Conservation (phyloP, 1,140 invertebrate species). For the Drosophila aff. region DNA sequence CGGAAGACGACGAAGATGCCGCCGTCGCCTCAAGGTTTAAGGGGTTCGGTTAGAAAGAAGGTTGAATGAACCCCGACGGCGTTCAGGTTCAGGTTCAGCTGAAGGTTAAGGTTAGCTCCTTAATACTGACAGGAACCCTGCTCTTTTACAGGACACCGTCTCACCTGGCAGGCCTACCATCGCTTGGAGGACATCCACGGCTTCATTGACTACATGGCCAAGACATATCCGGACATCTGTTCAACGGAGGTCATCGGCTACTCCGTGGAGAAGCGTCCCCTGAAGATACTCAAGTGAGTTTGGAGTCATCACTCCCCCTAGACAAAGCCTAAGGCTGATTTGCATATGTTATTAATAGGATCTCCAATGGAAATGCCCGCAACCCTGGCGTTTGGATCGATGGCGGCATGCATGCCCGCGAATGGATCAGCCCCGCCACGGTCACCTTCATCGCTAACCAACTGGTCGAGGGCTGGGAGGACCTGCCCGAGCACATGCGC, state of each 20-base stretch:
- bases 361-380: constrained; percentile 88
- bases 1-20: constrained; percentile 13
- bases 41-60: constrained; percentile 5
- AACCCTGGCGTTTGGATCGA: constrained; percentile 89
- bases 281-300: constrained; percentile 88
- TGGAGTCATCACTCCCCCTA: too few species aligned
- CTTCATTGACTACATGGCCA: constrained; percentile 91
- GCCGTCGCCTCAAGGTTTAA: not conserved
- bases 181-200: constrained; percentile 89
- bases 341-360: constrained; percentile 79
- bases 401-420: constrained; percentile 94
- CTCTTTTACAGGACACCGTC: constrained; percentile 88
- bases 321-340: too few species aligned
- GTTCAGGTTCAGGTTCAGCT: not conserved
- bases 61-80: constrained; percentile 21
- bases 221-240: constrained; percentile 89
- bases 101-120: not conserved
- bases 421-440: constrained; percentile 96
- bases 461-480: constrained; percentile 90
- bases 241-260: constrained; percentile 90
- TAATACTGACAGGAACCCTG: not conserved
- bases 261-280: constrained; percentile 90
- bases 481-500: constrained; percentile 89
- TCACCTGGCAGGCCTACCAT: constrained; percentile 94
- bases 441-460: constrained; percentile 93